phyloP scores from a whole-genome alignment of 2,888 invertebrate species.

The Phasia obesa region DNA sequence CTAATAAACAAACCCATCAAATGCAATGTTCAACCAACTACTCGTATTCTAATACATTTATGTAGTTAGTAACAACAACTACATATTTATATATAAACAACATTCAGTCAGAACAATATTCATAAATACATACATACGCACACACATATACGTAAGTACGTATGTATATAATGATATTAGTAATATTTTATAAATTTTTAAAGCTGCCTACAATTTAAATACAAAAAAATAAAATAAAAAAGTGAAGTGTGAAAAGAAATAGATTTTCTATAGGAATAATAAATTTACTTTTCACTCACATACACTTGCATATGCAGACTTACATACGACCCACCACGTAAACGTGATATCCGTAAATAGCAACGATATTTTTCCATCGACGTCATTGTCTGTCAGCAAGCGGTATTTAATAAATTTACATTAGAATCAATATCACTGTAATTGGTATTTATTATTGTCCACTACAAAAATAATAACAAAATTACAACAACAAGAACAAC shows the following conservation, averaged over 20 bases:
- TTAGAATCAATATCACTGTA: conserved; percentile 6
- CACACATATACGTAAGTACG: no score
- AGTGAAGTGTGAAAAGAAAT: conserved; percentile 21
- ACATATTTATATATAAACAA: background rate
- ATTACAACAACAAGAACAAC: conserved; percentile 2
- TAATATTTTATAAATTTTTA: conserved; percentile 47
- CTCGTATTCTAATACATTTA: conserved; percentile 8
- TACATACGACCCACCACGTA: conserved; percentile 1
- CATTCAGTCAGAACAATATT: conserved; percentile 19
- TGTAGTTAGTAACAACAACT: conserved; percentile 37
- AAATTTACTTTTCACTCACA: background rate
- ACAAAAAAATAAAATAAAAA: background rate
- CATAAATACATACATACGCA: no score
- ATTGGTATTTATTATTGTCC: background rate
- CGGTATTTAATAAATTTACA: conserved; percentile 1
- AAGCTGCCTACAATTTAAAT: conserved; percentile 53
- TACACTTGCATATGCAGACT: background rate
- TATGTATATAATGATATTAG: conserved; percentile 24
- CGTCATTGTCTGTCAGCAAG: background rate
- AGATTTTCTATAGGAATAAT: conserved; percentile 15
- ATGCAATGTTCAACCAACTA: conserved; percentile 19
- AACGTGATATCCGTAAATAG: background rate
- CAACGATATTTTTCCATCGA: background rate
- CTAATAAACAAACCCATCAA: conserved; percentile 12
- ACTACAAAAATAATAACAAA: background rate